Percentiles rank a stretch among this genome's conserved stretches.
Conservation (phyloP, 2,888 invertebrate genomes). For the Polia nebulosa region DNA sequence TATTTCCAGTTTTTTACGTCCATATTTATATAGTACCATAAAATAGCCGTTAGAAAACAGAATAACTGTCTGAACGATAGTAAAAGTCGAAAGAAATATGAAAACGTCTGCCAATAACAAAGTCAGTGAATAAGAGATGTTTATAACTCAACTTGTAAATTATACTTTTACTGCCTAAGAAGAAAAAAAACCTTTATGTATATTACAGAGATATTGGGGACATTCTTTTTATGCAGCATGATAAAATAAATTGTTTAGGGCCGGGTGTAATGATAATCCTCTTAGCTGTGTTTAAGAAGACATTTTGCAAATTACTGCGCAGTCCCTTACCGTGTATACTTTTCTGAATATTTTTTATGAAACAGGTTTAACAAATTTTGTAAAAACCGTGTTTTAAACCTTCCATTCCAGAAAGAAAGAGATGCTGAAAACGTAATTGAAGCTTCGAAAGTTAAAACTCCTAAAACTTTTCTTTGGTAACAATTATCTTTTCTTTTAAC, state of each 20-base stretch:
- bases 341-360: background rate
- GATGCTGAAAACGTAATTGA: too few species aligned
- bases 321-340: background rate
- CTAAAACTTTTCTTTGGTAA: too few species aligned
- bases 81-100: conserved; percentile 64
- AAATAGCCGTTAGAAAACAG: conserved; percentile 57
- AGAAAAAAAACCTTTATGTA: conserved; percentile 28
- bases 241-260: conserved; percentile 34
- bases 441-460: too few species aligned
- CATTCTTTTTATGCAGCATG: conserved; percentile 22
- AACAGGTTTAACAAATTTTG: background rate
- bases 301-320: conserved; percentile 32
- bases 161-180: conserved; percentile 54
- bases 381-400: too few species aligned
- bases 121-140: conserved; percentile 58
- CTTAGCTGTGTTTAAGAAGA: conserved; percentile 26
- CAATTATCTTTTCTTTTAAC: too few species aligned
- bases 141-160: conserved; percentile 60
- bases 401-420: too few species aligned
- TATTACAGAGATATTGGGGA: conserved; percentile 29
- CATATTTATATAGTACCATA: conserved; percentile 56
- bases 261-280: conserved; percentile 28
- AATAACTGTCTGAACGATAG: conserved; percentile 58
- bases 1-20: conserved; percentile 56
- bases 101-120: conserved; percentile 66